These are phyloP conservation scores for Propithecus deckenii DNA, from an alignment of 2,797 vertebrate species.

Conservation along the genomic window DNA sequence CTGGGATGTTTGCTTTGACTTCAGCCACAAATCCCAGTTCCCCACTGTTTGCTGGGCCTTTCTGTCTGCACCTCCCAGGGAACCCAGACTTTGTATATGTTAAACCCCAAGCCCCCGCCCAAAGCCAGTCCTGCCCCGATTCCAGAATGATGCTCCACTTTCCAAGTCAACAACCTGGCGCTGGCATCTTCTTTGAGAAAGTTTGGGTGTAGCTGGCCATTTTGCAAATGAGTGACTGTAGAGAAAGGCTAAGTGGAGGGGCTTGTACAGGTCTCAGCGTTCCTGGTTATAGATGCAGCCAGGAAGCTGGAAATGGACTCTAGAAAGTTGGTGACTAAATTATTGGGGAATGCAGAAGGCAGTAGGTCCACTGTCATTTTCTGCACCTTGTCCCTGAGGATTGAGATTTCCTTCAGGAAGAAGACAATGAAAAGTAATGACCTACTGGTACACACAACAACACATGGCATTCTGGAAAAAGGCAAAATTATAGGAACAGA, in stretches of 20 bases:
- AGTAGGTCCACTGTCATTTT: background rate
- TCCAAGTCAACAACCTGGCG: background rate
- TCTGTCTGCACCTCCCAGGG: background rate
- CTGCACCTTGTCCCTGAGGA: background rate
- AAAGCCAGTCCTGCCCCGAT: background rate
- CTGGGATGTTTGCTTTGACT: background rate
- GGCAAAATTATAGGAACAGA: background rate
- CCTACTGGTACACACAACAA: accelerated
- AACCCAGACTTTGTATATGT: background rate
- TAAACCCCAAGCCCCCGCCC: background rate
- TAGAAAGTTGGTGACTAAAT: background rate
- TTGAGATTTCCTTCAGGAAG: background rate
- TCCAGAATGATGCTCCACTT: background rate
- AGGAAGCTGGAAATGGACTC: background rate
- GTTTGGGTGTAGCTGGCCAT: background rate
- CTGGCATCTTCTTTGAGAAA: background rate
- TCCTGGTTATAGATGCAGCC: background rate
- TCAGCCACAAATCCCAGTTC: background rate
- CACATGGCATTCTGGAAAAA: background rate
- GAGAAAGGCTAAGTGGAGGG: background rate
- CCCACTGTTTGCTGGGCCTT: background rate
- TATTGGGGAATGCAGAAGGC: background rate
- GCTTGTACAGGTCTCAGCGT: background rate
- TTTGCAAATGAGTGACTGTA: background rate
- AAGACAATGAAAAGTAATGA: background rate